phyloP scores from a whole-genome alignment of 2,797 vertebrate species.

The Gallirallus australis region DNA sequence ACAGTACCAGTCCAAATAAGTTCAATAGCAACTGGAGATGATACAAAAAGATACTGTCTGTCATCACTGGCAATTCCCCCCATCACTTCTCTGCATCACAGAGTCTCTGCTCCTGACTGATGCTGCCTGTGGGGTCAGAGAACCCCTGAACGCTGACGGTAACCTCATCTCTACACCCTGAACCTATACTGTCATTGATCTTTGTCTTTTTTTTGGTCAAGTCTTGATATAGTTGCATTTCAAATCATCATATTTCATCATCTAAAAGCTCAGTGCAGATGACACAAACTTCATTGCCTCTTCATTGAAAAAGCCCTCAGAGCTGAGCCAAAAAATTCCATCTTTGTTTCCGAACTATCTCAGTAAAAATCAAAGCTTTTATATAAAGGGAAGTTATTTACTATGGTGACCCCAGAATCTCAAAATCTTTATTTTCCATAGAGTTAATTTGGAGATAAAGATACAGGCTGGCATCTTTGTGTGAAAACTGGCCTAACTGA shows the following conservation, averaged over 20 bases:
- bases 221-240: background rate
- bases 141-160: background rate
- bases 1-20: background rate
- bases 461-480: background rate
- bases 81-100: accelerated
- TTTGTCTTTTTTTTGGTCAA: background rate
- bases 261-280: background rate
- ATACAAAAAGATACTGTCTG: background rate
- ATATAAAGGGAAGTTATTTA: background rate
- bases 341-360: background rate
- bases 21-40: background rate
- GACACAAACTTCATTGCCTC: background rate
- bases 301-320: background rate
- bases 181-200: background rate
- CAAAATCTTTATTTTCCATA: background rate
- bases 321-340: background rate
- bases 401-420: background rate
- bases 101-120: background rate
- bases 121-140: background rate
- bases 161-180: background rate
- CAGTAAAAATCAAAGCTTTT: background rate
- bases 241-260: background rate
- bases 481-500: background rate
- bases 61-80: background rate
- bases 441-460: background rate